phyloP scores from a whole-genome alignment of 2,888 invertebrate species.

The Synergus gifuensis region DNA sequence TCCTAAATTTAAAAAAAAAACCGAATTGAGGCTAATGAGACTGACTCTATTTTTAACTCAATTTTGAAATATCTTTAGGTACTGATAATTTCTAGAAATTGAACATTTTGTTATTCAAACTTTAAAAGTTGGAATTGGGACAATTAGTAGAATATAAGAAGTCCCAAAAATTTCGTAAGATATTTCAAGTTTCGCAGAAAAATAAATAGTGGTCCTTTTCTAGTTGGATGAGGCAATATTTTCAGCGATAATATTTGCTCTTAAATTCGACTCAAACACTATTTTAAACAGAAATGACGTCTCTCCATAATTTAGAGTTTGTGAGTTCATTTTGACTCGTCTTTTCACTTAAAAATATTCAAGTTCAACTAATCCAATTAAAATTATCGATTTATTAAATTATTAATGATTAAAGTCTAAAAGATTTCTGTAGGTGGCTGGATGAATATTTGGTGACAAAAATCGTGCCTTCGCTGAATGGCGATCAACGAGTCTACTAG shows the following conservation, averaged over 20 bases:
- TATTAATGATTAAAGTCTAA: no score
- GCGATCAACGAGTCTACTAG: not conserved
- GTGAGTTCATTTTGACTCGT: not conserved
- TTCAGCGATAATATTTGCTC: slow-evolving; percentile 29
- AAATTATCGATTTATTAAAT: not conserved
- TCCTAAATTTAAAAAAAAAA: not conserved
- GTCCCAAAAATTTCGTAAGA: not conserved
- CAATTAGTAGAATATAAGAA: not conserved
- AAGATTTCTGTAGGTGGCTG: slow-evolving; percentile 14
- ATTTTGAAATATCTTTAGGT: not conserved
- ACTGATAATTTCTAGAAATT: not conserved
- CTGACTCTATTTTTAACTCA: not conserved
- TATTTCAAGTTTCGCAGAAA: slow-evolving; percentile 1
- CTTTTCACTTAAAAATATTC: not conserved
- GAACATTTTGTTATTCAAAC: not conserved
- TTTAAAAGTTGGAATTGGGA: not conserved
- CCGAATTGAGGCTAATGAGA: not conserved
- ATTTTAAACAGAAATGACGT: not conserved
- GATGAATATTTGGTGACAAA: not conserved
- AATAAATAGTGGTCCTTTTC: not conserved
- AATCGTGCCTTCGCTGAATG: slow-evolving; percentile 7
- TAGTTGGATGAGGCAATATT: slow-evolving; percentile 6
- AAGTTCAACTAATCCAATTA: not conserved
- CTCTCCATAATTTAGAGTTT: not conserved
- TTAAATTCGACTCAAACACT: slow-evolving; percentile 6